These are phyloP conservation scores for Rhopalosiphum nymphaeae DNA, from an alignment of 2,888 invertebrate species.

Conservation along the genomic window DNA sequence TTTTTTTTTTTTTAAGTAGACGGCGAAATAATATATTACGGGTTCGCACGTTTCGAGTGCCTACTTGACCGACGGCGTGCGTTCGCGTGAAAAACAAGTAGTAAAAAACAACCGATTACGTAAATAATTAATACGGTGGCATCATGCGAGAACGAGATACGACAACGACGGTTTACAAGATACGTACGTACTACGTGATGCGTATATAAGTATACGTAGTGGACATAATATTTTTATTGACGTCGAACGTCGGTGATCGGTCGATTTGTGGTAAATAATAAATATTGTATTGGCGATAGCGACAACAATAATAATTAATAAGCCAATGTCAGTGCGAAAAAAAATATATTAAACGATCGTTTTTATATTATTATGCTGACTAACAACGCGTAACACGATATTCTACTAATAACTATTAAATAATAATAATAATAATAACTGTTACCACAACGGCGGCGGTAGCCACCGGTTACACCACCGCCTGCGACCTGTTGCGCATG, in stretches of 20 bases:
- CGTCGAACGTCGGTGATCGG: not conserved
- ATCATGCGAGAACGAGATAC: slow-evolving; percentile 33
- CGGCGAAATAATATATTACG: not conserved
- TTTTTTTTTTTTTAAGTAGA: not conserved
- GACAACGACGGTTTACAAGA: slow-evolving; percentile 7
- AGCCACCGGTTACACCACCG: slow-evolving; percentile 37
- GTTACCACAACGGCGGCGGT: not conserved
- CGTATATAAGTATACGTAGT: not conserved
- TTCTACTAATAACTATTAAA: not conserved
- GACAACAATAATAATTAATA: not conserved
- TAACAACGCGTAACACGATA: not conserved
- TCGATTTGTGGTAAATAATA: not conserved
- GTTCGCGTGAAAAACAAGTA: not conserved
- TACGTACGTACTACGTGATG: not conserved
- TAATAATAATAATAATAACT: not conserved
- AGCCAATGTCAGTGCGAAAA: slow-evolving; percentile 7
- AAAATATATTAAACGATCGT: not conserved
- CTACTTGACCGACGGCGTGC: not conserved
- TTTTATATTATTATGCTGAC: not conserved
- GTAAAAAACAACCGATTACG: slow-evolving; percentile 43
- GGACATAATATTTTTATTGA: not conserved
- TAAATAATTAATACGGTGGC: slow-evolving; percentile 15
- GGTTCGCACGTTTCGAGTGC: slow-evolving; percentile 24
- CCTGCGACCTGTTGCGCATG: slow-evolving; percentile 43
- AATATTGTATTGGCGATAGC: not conserved